Percentiles rank a stretch among this genome's conserved stretches.
Evolutionary conservation across 1,140 invertebrate species (phyloP).

Genomic region (Aphidius ervi): DNA sequence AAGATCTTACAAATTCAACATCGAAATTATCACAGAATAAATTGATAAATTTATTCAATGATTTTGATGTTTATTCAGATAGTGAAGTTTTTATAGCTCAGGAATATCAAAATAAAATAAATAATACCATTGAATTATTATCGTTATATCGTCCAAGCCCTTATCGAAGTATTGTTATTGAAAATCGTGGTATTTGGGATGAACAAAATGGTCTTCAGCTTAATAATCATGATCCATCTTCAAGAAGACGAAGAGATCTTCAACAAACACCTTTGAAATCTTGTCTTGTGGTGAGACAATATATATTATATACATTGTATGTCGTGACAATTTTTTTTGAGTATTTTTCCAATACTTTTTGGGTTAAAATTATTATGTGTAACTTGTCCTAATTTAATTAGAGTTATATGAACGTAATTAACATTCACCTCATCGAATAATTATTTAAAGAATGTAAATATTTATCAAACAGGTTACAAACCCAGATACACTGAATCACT

Average conservation of each 20-base stretch:
- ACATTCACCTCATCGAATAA: too few relatives aligned
- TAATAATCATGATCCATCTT: slow-evolving; percentile 17
- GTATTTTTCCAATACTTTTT: background rate
- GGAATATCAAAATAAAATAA: slow-evolving; percentile 9
- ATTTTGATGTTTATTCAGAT: slow-evolving; percentile 31
- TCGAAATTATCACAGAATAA: slow-evolving; percentile 7
- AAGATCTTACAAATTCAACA: slow-evolving; percentile 18
- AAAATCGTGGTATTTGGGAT: slow-evolving; percentile 37
- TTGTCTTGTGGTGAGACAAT: slow-evolving; percentile 34
- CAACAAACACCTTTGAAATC: slow-evolving; percentile 31
- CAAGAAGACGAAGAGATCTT: slow-evolving; percentile 33
- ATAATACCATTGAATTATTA: slow-evolving; percentile 15
- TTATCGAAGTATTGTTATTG: slow-evolving; percentile 21
- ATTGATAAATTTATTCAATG: slow-evolving; percentile 19
- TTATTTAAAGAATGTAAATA: too few relatives aligned
- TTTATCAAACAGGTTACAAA: slow-evolving; percentile 50
- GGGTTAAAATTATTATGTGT: background rate
- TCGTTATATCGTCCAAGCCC: slow-evolving; percentile 36
- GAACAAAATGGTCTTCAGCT: slow-evolving; percentile 21
- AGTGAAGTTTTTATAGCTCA: slow-evolving; percentile 33
- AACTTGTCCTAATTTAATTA: background rate
- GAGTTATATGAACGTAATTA: too few relatives aligned
- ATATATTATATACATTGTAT: background rate
- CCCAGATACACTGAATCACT: slow-evolving; percentile 58
- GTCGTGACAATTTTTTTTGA: background rate